Percentiles rank a stretch among this genome's conserved stretches.
phyloP scores from a whole-genome alignment of 2,797 vertebrate genomes.

The Xenentodon cancila region DNA sequence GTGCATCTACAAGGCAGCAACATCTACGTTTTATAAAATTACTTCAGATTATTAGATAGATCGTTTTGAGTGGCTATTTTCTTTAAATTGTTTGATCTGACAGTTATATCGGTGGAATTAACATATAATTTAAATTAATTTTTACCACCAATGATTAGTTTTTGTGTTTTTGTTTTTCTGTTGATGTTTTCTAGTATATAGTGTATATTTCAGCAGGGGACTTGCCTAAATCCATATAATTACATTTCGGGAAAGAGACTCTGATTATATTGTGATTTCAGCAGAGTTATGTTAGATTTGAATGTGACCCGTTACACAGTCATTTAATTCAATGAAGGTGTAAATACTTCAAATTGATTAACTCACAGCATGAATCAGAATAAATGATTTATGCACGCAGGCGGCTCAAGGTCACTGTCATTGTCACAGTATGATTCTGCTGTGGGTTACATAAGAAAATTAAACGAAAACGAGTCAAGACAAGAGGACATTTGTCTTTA shows the following conservation, averaged over 20 bases:
- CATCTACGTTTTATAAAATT: not conserved
- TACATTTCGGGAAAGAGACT: conserved; percentile 14
- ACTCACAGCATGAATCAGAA: conserved; percentile 5
- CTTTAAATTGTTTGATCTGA: not conserved
- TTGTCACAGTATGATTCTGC: not conserved
- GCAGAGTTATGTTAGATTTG: conserved; percentile 5
- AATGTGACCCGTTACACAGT: conserved; percentile 3
- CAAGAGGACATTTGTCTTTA: conserved; percentile 17
- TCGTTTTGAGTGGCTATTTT: not conserved
- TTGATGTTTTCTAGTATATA: conserved; percentile 16
- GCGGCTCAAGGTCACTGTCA: conserved; percentile 9
- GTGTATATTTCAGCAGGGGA: not conserved
- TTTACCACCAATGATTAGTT: not conserved
- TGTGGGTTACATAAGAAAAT: conserved; percentile 14
- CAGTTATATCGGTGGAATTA: not conserved
- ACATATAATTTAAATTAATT: not conserved
- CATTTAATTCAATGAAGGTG: conserved; percentile 12
- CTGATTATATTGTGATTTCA: conserved; percentile 20
- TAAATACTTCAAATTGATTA: conserved; percentile 18
- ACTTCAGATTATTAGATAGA: not conserved
- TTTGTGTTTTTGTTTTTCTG: not conserved
- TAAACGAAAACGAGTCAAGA: conserved; percentile 2
- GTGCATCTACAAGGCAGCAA: too few species aligned
- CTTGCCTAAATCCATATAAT: conserved; percentile 15
- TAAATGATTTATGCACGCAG: conserved; percentile 9